Evolutionary conservation across 2,113 vertebrate species (phyloP).

Genomic region (Myotis davidii): DNA sequence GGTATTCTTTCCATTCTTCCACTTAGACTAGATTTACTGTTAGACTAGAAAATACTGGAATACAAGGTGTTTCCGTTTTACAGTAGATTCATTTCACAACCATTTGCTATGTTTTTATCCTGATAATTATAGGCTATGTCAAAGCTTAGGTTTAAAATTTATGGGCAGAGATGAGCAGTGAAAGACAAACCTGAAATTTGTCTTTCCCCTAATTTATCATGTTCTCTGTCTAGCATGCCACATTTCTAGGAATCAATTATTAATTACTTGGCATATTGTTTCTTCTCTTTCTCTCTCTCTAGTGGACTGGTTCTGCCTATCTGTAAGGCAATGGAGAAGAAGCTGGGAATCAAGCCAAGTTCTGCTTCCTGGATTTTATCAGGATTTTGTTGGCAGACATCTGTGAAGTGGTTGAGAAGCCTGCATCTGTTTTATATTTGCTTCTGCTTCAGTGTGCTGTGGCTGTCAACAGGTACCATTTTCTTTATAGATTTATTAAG

Average conservation of each 20-base stretch:
- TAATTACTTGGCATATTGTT: conserved; percentile 54
- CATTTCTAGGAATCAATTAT: conserved; percentile 55
- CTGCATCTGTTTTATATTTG: conserved; percentile 82
- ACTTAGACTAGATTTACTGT: background rate
- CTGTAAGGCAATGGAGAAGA: conserved; percentile 87
- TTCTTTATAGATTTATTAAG: conserved; percentile 58
- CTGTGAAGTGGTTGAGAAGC: conserved; percentile 67
- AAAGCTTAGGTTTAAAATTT: conserved; percentile 66
- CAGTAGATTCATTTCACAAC: conserved; percentile 17
- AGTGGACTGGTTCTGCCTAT: conserved; percentile 79
- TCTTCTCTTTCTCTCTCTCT: conserved; percentile 58
- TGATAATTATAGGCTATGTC: conserved; percentile 65
- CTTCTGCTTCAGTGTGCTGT: conserved; percentile 82
- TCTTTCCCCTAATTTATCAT: conserved; percentile 48
- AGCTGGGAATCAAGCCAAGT: conserved; percentile 82
- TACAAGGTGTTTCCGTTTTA: conserved; percentile 51
- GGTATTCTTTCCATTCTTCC: conserved; percentile 4
- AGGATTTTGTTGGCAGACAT: conserved; percentile 71
- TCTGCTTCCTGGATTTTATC: conserved; percentile 65
- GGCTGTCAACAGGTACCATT: conserved; percentile 84
- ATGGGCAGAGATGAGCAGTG: conserved; percentile 63
- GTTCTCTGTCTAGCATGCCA: background rate
- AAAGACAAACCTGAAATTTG: conserved; percentile 69
- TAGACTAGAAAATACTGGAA: background rate
- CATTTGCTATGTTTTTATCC: conserved; percentile 35